Evolutionary conservation across 2,113 vertebrate genomes (phyloP).

Genomic region (Penelope pileata): DNA sequence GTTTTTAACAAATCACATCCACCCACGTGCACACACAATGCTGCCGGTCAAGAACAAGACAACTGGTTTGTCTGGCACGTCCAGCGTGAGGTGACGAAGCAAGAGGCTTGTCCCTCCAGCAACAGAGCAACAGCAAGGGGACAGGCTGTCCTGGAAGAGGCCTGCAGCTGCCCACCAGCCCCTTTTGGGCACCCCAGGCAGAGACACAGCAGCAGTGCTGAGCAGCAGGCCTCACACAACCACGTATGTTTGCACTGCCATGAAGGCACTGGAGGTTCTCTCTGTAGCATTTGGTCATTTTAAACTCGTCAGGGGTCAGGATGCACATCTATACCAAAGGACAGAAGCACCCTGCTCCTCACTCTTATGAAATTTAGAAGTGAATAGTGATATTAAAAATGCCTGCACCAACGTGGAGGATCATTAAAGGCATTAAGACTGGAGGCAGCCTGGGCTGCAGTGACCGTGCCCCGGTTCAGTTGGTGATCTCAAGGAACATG

Average conservation of each 20-base stretch:
- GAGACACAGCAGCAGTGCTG: background rate
- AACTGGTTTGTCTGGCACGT: background rate
- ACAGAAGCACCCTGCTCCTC: background rate
- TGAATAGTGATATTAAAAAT: background rate
- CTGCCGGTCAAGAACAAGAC: background rate
- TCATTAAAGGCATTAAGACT: too few relatives aligned
- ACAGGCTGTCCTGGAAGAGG: background rate
- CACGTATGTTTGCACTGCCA: background rate
- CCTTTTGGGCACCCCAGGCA: background rate
- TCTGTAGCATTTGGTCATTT: background rate
- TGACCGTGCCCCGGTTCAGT: too few relatives aligned
- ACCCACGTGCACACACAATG: too few relatives aligned
- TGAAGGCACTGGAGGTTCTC: background rate
- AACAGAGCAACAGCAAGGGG: too few relatives aligned
- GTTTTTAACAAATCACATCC: background rate
- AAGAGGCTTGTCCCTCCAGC: background rate
- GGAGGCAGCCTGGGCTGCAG: too few relatives aligned
- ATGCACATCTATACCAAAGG: background rate
- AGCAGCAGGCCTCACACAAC: background rate
- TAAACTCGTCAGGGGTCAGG: background rate
- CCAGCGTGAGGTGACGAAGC: background rate
- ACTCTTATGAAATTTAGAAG: background rate
- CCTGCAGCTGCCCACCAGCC: rapidly evolving
- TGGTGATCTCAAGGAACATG: too few relatives aligned
- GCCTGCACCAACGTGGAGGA: too few relatives aligned